These are phyloP conservation scores for Spatulosminthurus flaviceps DNA, from an alignment of 2,888 invertebrate genomes.

Conservation along the genomic window DNA sequence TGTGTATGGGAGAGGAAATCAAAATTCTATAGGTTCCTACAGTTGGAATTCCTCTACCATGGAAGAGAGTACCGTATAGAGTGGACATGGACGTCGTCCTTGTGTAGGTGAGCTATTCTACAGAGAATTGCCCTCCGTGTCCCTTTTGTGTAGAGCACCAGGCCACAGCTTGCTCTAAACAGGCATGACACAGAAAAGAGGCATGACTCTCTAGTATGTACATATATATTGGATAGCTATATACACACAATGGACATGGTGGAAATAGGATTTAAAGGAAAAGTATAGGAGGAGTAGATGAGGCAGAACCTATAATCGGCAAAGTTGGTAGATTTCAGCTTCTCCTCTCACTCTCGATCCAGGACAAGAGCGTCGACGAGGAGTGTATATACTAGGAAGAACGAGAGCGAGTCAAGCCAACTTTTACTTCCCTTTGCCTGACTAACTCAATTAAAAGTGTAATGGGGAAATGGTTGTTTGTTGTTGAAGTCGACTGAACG, in stretches of 20 bases:
- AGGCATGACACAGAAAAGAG: too few species aligned
- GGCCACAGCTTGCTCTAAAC: too few species aligned
- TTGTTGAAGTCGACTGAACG: constrained; percentile 33
- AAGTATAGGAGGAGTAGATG: constrained; percentile 45
- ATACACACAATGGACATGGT: constrained; percentile 4
- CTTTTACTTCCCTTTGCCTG: constrained; percentile 60
- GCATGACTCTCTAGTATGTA: too few species aligned
- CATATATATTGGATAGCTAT: constrained; percentile 10
- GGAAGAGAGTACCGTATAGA: too few species aligned
- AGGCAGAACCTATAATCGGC: constrained; percentile 57
- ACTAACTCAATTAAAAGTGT: constrained; percentile 63
- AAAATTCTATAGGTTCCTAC: too few species aligned
- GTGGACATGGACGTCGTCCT: too few species aligned
- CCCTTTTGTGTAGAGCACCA: too few species aligned
- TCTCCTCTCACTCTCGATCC: constrained; percentile 20
- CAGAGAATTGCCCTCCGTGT: too few species aligned
- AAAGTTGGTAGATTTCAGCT: constrained; percentile 57
- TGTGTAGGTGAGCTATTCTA: too few species aligned
- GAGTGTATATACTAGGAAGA: constrained; percentile 37
- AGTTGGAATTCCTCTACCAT: too few species aligned
- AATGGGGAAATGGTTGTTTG: constrained; percentile 43
- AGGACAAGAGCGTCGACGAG: constrained; percentile 30
- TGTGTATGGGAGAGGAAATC: too few species aligned
- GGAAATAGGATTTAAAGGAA: constrained; percentile 41
- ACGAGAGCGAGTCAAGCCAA: constrained; percentile 38